phyloP scores from a whole-genome alignment of 2,113 vertebrate species.

The Rhegmatorhina hoffmannsi region DNA sequence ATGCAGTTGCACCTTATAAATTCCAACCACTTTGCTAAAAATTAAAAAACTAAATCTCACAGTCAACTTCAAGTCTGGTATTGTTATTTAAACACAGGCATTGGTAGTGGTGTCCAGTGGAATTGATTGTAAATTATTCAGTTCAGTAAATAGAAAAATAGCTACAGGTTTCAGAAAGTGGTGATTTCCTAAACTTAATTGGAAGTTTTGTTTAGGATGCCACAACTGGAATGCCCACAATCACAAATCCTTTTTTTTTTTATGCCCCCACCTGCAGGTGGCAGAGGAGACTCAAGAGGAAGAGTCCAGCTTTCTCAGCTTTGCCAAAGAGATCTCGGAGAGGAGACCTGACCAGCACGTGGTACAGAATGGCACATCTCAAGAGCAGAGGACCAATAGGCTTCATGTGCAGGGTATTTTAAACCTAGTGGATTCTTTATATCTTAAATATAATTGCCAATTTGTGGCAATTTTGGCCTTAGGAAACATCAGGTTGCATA shows the following conservation, averaged over 20 bases:
- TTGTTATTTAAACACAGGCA: neutral
- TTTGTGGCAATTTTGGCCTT: neutral
- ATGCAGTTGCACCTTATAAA: neutral
- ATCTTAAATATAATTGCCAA: neutral
- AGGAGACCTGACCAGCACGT: accelerated
- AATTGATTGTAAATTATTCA: neutral
- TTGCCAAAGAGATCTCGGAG: neutral
- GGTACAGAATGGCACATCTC: neutral
- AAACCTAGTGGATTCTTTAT: neutral
- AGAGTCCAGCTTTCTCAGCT: neutral
- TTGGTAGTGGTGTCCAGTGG: neutral
- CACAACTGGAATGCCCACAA: neutral
- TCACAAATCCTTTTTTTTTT: neutral
- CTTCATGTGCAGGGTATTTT: accelerated
- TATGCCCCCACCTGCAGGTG: neutral
- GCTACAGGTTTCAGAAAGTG: neutral
- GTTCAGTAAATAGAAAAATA: neutral
- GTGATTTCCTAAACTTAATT: neutral
- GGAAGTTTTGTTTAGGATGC: neutral
- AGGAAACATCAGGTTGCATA: neutral
- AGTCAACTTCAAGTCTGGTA: neutral
- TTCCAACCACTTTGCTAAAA: neutral
- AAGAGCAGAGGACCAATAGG: neutral
- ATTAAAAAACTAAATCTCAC: neutral
- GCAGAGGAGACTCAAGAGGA: neutral